Evolutionary conservation across 2,113 vertebrate species (phyloP).

Genomic region (Emydocephalus ijimae): DNA sequence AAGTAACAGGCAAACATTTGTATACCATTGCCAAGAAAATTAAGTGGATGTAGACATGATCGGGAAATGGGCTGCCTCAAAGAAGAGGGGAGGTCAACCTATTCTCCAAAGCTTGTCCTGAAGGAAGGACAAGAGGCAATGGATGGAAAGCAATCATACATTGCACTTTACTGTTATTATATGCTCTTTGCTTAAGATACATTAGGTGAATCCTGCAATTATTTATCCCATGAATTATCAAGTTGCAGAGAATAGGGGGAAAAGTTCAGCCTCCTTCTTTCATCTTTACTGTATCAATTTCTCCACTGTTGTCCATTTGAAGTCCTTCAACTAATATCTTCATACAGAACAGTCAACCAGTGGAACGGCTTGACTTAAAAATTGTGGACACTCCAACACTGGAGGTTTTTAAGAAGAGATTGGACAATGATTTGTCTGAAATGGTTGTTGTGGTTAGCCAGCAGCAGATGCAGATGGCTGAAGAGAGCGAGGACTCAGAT

Average conservation of each 20-base stretch:
- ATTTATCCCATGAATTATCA: conserved; percentile 2
- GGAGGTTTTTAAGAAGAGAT: no score
- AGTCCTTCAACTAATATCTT: no score
- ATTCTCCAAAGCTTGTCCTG: no score
- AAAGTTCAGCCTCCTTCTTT: background rate
- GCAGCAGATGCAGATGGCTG: no score
- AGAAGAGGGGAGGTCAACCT: no score
- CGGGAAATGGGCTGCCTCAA: background rate
- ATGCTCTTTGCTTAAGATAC: background rate
- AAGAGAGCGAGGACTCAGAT: no score
- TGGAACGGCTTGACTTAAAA: no score
- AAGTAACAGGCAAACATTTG: background rate
- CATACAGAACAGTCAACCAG: no score
- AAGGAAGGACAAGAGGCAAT: no score
- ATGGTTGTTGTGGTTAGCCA: no score
- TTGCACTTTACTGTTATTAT: background rate
- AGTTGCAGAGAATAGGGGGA: background rate
- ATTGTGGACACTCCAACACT: no score
- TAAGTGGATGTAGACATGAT: background rate
- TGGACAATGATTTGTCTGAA: no score
- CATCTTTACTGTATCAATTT: background rate
- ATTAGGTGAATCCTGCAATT: background rate
- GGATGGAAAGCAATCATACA: background rate
- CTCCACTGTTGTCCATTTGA: background rate
- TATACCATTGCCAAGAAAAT: background rate